Evolutionary conservation across 2,797 vertebrate species (phyloP).

Genomic region (Oreochromis grahami): DNA sequence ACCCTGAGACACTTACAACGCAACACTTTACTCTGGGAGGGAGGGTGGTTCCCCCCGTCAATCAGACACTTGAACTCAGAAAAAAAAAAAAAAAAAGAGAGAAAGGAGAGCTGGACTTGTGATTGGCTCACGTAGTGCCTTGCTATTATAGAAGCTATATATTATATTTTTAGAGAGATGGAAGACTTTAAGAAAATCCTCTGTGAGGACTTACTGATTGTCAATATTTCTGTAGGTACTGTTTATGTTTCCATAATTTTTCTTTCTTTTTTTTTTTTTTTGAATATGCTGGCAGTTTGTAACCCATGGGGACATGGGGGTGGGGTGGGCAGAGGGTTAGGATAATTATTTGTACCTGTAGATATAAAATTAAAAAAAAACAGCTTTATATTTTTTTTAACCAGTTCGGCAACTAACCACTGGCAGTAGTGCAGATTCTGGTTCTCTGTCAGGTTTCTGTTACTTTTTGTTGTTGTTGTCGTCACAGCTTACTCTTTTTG

Average conservation of each 20-base stretch:
- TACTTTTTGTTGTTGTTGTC: not conserved
- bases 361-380: conserved; percentile 17
- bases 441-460: conserved; percentile 26
- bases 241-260: conserved; percentile 81
- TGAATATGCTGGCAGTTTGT: conserved; percentile 76
- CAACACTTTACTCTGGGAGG: conserved; percentile 46
- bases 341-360: conserved; percentile 60
- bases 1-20: conserved; percentile 73
- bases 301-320: conserved; percentile 6
- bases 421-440: conserved; percentile 54
- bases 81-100: not conserved
- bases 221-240: conserved; percentile 97
- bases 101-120: conserved; percentile 55
- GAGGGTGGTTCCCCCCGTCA: conserved; percentile 44
- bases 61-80: conserved; percentile 69
- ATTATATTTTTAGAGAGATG: conserved; percentile 85
- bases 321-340: conserved; percentile 52
- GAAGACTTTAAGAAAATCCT: conserved; percentile 81
- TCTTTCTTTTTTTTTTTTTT: conserved; percentile 42
- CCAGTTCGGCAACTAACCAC: conserved; percentile 35
- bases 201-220: conserved; percentile 97
- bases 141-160: conserved; percentile 77
- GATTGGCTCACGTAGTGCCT: conserved; percentile 79
- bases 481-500: not conserved
- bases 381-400: conserved; percentile 59